Evolutionary conservation across 2,888 invertebrate species (phyloP).

Genomic region (Amphipoea lucens): DNA sequence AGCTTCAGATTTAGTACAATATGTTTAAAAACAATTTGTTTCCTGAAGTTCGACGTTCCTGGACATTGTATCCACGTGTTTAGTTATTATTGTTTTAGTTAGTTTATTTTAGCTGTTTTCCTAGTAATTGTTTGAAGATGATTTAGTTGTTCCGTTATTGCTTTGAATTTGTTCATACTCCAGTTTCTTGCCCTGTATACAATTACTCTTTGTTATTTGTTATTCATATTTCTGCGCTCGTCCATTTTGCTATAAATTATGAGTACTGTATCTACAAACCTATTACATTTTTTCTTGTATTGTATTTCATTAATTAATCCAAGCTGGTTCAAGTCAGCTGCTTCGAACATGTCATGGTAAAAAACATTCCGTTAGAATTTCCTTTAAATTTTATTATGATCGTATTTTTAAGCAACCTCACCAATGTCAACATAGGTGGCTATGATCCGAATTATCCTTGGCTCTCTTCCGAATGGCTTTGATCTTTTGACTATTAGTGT

Average conservation of each 20-base stretch:
- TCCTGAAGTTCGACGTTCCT: conserved; percentile 42
- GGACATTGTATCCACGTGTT: conserved; percentile 57
- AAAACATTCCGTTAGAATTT: not conserved
- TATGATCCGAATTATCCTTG: not conserved
- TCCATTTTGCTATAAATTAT: not conserved
- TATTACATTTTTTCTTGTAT: too few species aligned
- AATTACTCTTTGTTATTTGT: conserved; percentile 21
- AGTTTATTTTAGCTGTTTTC: conserved; percentile 44
- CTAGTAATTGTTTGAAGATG: conserved; percentile 51
- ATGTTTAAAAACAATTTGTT: conserved; percentile 40
- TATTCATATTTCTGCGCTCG: conserved; percentile 7
- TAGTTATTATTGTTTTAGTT: conserved; percentile 15
- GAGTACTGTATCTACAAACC: not conserved
- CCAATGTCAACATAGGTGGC: not conserved
- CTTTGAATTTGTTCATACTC: conserved; percentile 11
- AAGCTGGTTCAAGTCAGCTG: not conserved
- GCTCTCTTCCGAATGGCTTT: not conserved
- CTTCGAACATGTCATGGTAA: too few species aligned
- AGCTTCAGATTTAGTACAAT: conserved; percentile 27
- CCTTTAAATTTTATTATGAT: not conserved
- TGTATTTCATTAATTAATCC: too few species aligned
- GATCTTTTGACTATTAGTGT: not conserved
- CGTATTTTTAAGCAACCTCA: not conserved
- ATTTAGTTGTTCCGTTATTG: conserved; percentile 46
- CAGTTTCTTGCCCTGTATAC: conserved; percentile 8